Evolutionary conservation across 2,113 vertebrate species (phyloP), one percentile per base, ranked within the genome.

Genomic region (Trichechus manatus): DNA sequence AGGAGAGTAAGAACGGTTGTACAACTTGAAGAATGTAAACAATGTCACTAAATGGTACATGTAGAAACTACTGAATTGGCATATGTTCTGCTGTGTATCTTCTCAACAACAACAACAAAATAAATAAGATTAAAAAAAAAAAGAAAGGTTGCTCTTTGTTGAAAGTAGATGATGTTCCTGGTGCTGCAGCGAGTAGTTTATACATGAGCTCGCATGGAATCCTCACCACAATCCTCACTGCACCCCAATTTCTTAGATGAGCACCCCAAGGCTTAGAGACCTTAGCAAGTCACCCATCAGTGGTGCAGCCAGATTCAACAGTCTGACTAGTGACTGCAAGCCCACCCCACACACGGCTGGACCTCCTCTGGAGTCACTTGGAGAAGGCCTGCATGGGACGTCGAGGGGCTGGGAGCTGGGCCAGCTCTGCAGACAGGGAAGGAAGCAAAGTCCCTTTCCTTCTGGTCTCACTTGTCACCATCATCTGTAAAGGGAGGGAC

Each of bases 151-250:
- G 39, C 33, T 68, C 39, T 53, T 31, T 23, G 42, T 42, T 3
- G n/a, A 47, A 19, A 11, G 5, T 11, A 27, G 68, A 39, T 0
- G 6, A 17, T 23, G n/a, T 42, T 42, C 9, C 78, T 29, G 23
- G 9, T 22, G 23, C 36, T 23, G 13, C 20, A 66, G 9, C 1
- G 66, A 47, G 64, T 23, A n/a, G 56, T 44, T 50, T 64, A 20
- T 2, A 29, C 2, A 1, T 33, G 36, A 64, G 27, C 1, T 8
- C 0, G 2, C 19, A 31, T 19, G 4, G 66, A n/a, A 23, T 22
- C 44, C 9, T 33, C 59, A n/a, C 74, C 14, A 3, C 44, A 31
- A 19, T 20, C 14, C 29, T 27, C 20, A 53, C 39, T 44, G 33
- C 1, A 70, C 59, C 29, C n/a, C 61, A 6, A 3, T 14, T 39